These are phyloP conservation scores for Cremastobaeus sp. DNA, from an alignment of 2,888 invertebrate genomes.

Conservation along the genomic window DNA sequence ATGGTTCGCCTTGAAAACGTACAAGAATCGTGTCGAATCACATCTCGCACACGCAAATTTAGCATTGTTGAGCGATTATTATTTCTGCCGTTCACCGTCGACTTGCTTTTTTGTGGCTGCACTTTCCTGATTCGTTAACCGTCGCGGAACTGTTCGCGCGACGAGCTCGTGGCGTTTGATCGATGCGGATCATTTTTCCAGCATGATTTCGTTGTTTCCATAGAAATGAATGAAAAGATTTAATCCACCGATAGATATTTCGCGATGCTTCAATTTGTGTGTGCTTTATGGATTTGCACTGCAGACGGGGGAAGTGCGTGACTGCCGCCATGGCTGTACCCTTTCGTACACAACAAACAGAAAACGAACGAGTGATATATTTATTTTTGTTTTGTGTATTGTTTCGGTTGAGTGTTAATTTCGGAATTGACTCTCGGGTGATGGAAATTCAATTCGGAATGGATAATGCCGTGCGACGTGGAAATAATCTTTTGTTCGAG, in stretches of 20 bases:
- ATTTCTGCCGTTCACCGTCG: too few relatives aligned
- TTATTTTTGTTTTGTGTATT: conserved; percentile 39
- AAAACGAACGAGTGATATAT: conserved; percentile 39
- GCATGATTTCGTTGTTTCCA: conserved; percentile 30
- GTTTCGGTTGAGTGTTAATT: conserved; percentile 48
- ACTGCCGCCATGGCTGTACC: conserved; percentile 17
- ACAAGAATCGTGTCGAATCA: conserved; percentile 20
- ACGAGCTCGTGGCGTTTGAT: conserved; percentile 32
- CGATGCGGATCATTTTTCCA: conserved; percentile 37
- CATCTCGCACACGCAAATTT: conserved; percentile 44
- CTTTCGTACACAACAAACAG: conserved; percentile 5
- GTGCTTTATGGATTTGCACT: conserved; percentile 47
- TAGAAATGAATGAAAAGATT: conserved; percentile 40
- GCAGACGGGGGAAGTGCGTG: conserved; percentile 32
- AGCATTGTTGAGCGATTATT: conserved; percentile 4
- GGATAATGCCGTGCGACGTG: conserved; percentile 30
- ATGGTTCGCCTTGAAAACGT: conserved; percentile 20
- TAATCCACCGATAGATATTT: conserved; percentile 29
- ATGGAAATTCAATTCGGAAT: conserved; percentile 27
- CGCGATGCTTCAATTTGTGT: conserved; percentile 48
- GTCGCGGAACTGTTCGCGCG: conserved; percentile 22
- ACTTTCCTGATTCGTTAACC: conserved; percentile 18
- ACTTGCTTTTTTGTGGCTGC: too few relatives aligned
- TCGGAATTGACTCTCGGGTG: conserved; percentile 33
- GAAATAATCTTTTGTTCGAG: conserved; percentile 18